Percentiles rank a stretch among this genome's conserved stretches.
These are phyloP conservation scores for Actinemys pallida DNA, from an alignment of 2,113 vertebrate species.

Conservation along the genomic window DNA sequence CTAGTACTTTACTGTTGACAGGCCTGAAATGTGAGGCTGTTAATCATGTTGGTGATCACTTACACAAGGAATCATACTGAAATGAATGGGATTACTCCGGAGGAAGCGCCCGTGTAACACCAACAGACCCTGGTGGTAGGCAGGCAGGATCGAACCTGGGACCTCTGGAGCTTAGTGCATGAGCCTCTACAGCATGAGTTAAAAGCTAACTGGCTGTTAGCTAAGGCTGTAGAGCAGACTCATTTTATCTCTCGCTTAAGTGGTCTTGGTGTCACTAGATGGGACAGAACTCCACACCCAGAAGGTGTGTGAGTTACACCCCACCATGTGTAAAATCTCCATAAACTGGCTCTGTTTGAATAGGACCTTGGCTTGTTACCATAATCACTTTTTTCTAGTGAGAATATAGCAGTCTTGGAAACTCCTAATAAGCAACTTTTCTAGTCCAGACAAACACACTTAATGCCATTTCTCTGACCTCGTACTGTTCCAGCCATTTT, in stretches of 20 bases:
- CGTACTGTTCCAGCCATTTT: neutral
- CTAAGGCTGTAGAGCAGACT: no score
- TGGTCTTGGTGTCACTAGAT: no score
- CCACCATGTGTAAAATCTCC: neutral
- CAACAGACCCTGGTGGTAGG: no score
- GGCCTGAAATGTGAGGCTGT: neutral
- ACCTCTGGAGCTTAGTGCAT: no score
- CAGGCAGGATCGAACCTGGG: no score
- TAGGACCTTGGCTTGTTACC: neutral
- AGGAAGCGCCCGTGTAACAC: neutral
- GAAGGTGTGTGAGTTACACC: no score
- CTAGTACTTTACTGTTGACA: neutral
- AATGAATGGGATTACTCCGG: neutral
- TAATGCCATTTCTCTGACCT: neutral
- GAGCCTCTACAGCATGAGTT: no score
- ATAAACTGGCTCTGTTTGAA: neutral
- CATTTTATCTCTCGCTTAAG: no score
- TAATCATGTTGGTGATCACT: fast-evolving
- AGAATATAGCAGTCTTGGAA: neutral
- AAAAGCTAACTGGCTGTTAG: no score
- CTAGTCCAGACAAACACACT: neutral
- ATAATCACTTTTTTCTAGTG: neutral
- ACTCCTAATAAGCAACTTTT: neutral
- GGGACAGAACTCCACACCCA: no score
- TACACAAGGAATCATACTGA: fast-evolving